Evolutionary conservation across 2,888 invertebrate genomes (phyloP).

Genomic region (Labia minor): DNA sequence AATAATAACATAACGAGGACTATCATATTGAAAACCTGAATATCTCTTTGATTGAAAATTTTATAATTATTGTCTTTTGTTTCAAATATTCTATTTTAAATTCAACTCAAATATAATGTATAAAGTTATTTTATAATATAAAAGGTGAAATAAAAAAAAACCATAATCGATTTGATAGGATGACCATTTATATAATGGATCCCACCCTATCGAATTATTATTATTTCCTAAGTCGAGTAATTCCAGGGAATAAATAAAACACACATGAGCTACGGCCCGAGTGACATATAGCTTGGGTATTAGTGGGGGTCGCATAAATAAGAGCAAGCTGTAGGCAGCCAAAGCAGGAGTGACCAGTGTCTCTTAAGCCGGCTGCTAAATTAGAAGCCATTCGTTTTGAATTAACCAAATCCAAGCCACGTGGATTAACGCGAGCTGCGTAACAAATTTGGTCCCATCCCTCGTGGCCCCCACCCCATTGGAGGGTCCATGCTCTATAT

Average conservation of each 20-base stretch:
- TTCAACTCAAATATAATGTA: too few species aligned
- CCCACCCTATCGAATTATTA: slow-evolving; percentile 19
- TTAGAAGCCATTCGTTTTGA: slow-evolving; percentile 13
- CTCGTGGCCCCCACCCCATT: not conserved
- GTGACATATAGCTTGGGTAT: slow-evolving; percentile 1
- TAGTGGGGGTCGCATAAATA: not conserved
- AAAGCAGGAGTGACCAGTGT: slow-evolving; percentile 3
- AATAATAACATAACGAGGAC: too few species aligned
- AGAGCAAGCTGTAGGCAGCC: not conserved
- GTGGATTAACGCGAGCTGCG: slow-evolving; percentile 1
- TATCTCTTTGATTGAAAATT: too few species aligned
- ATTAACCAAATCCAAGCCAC: slow-evolving; percentile 3
- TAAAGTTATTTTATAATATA: too few species aligned
- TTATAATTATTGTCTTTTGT: too few species aligned
- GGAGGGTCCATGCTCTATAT: not conserved
- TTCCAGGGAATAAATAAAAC: not conserved
- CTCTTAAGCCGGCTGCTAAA: slow-evolving; percentile 1
- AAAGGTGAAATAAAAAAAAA: not conserved
- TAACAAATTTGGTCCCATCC: not conserved
- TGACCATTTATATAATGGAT: not conserved
- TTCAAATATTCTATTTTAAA: too few species aligned
- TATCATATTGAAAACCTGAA: too few species aligned
- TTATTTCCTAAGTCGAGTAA: slow-evolving; percentile 15
- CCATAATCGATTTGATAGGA: not conserved
- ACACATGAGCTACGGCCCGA: not conserved